Base-by-base conservation (phyloP, 2,888 invertebrate genomes). In the Lamproptera curius region DNA sequence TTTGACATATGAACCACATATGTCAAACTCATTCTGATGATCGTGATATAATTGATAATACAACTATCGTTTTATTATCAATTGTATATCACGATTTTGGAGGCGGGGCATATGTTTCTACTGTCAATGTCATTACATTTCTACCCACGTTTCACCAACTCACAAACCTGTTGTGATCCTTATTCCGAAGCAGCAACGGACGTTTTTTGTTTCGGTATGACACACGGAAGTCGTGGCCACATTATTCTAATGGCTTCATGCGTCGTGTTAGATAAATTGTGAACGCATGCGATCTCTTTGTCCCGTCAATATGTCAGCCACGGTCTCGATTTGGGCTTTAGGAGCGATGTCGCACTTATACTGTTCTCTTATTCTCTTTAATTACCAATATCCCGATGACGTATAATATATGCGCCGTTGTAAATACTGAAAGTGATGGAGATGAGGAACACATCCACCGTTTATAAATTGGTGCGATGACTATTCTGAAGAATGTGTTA, bases 301-400 rank as follows among this genome's bases (percentile, higher is more conserved):
- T 86, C 72, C 82, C 73, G 84, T 84, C 85, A 85, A 85, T 85
- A 80, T 80, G 82, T 81, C 84, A 81, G 68, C 66, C 61, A 59
- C 65, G 67, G 65, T 65, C 61, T 69, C 67, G 63, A 66, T 69
- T 71, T 70, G 65, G 56, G 59, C 56, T 52, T 62, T 61, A 79
- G 66, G 75, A 80, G 80, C 74, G 76, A 70, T 65, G 60, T 65
- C 65, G 63, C 63, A 67, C 64, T 69, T 65, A 67, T 64, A 65
- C 64, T 58, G 56, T 50, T 48, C 53, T 52, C 56, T 57, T 58
- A 56, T 50, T 48, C 53, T 52, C 56, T 57, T 53, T 53, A 58
- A 58, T 46, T 44, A 43, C 40, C 37, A 37, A 26, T 45, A 35
- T 44, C 10, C 36, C 41, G 28, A 33, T 45, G 51, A 47, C 44